Conservation (phyloP, 1,140 invertebrate species). For the Steinernema khuongi region DNA sequence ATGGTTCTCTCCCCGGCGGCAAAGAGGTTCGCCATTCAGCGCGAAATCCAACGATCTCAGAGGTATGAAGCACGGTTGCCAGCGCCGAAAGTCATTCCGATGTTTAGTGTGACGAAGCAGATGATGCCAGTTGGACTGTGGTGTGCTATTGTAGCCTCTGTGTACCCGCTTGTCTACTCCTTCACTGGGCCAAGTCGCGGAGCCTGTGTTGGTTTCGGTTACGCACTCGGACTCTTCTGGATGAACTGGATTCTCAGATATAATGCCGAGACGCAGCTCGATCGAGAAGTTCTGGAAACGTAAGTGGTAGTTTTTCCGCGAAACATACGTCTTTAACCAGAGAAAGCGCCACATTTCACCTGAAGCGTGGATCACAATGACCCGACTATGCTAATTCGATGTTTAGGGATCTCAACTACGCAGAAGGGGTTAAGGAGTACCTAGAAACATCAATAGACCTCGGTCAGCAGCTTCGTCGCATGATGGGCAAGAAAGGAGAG, state of each 20-base stretch:
- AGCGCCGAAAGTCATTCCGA: neutral
- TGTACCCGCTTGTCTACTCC: slow-evolving; percentile 14
- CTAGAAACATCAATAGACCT: slow-evolving; percentile 29
- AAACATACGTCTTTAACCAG: no score
- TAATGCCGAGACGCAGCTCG: no score
- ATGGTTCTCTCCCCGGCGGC: slow-evolving; percentile 31
- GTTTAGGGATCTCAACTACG: slow-evolving; percentile 28
- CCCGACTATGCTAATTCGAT: no score
- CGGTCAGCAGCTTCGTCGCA: slow-evolving; percentile 20
- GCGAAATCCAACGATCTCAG: slow-evolving; percentile 26
- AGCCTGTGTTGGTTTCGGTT: no score
- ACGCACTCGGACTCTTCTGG: no score
- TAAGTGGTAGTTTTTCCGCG: no score
- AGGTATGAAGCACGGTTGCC: slow-evolving; percentile 18
- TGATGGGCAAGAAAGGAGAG: slow-evolving; percentile 26
- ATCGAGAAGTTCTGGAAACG: no score
- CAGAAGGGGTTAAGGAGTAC: slow-evolving; percentile 24
- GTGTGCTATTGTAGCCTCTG: slow-evolving; percentile 13
- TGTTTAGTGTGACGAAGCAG: slow-evolving; percentile 19
- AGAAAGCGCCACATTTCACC: no score
- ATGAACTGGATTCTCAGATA: no score
- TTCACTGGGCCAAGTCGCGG: neutral
- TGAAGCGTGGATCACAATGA: no score
- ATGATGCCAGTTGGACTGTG: slow-evolving; percentile 17
- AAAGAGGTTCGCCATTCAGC: slow-evolving; percentile 28